Evolutionary conservation across 2,113 vertebrate genomes (phyloP), one percentile per base, ranked within the genome.

Genomic region (Catharus bicknelli): DNA sequence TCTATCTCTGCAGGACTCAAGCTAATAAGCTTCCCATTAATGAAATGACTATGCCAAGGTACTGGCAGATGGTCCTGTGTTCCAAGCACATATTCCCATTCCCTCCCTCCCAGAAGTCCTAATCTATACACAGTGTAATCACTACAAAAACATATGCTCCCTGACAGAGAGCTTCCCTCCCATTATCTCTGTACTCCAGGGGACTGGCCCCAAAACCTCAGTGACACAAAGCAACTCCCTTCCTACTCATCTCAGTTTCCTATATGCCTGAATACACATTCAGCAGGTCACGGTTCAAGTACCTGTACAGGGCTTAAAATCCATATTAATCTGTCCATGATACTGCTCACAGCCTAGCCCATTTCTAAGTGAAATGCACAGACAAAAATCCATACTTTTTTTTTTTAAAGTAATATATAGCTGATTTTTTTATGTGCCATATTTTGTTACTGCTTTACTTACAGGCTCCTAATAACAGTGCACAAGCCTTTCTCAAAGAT

Each of bases 91-190:
- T 95, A 73, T 61, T 95, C 62, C 79, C 82, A 78, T 81, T 95
- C 91, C 76, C 91, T 91, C 64, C 53, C 82, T 96, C 94, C 90
- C 96, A 86, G 55, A 96, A 94, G 93, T 88, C 93, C 91, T 96
- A 91, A 96, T 95, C 95, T 91, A 95, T 77, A 91, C 78, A 80
- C 67, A 93, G 64, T 86, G 90, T 96, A 96, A 96, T 88, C 14
- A 0, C 59, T 85, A 91, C 90, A 88, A 91, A 95, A 95, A 94
- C 94, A 96, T 95, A 96, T 96, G 95, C 82, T 96, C 90, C 64
- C 72, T 95, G 91, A 90, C 95, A 94, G 79, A 95, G 95, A 95
- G 85, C 94, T 95, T 91, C 82, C 91, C 75, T 80, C 90, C 87
- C 88, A 93, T 94, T 96, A 95, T 81, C 87, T 77, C 72, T 70